Percentiles rank a stretch among this genome's conserved stretches.
Evolutionary conservation across 2,888 invertebrate genomes (phyloP).

Genomic region (Graphium colonna): DNA sequence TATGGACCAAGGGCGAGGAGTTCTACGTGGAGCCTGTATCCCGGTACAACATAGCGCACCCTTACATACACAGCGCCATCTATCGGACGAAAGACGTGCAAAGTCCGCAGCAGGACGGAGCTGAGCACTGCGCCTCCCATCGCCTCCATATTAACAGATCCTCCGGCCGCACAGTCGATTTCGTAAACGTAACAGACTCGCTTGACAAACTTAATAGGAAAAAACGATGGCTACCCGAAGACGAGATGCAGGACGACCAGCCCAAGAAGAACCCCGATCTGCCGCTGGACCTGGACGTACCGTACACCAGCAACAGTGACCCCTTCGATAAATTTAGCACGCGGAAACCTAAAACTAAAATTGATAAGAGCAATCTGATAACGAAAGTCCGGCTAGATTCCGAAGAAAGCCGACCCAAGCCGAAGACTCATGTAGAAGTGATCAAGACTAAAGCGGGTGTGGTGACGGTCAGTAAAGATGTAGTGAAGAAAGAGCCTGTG

Average conservation of each 20-base stretch:
- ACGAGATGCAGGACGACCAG: conserved; percentile 79
- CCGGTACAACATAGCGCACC: conserved; percentile 81
- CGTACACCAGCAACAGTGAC: conserved; percentile 82
- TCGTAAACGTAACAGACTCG: conserved; percentile 61
- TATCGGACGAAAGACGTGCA: conserved; percentile 90
- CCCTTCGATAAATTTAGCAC: conserved; percentile 69
- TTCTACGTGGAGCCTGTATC: conserved; percentile 91
- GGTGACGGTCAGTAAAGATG: conserved; percentile 82
- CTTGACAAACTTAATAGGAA: conserved; percentile 64
- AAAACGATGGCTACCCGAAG: conserved; percentile 86
- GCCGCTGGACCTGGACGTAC: conserved; percentile 83
- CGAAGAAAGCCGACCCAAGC: conserved; percentile 80
- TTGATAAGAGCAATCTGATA: conserved; percentile 75
- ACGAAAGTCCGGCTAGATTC: conserved; percentile 75
- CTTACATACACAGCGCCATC: conserved; percentile 88
- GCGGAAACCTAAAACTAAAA: conserved; percentile 74
- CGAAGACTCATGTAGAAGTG: conserved; percentile 84
- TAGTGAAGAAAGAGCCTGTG: conserved; percentile 80
- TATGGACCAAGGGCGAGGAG: conserved; percentile 87
- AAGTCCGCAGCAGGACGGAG: conserved; percentile 59
- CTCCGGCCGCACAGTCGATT: conserved; percentile 54
- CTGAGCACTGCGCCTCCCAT: conserved; percentile 81
- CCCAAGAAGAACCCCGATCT: conserved; percentile 82
- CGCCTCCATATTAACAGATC: conserved; percentile 75
- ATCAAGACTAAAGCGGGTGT: conserved; percentile 84